Evolutionary conservation across 2,113 vertebrate species (phyloP), one percentile per base, ranked within the genome.

Genomic region (Dinomys branickii): DNA sequence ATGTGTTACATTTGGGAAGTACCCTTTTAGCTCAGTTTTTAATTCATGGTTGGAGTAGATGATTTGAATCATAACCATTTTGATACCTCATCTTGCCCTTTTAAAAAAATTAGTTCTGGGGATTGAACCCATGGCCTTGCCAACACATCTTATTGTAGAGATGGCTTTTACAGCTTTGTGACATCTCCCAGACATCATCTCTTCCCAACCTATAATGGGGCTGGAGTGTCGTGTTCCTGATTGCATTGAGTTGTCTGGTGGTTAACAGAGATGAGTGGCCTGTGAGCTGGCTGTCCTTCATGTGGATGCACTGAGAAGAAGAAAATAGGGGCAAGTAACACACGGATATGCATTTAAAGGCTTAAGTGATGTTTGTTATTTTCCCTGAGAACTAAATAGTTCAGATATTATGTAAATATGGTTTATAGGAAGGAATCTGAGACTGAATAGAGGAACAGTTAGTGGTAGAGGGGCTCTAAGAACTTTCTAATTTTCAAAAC

Each of bases 341-440:
- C n/a, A 0, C 10, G 82, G 86, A 54, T 54, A 90, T 88, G 63
- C 85, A 67, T 85, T 83, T 50, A 93, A 89, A 91, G 52, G 24
- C 14, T 88, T 73, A 61, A n/a, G 54, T 84, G 95, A 94, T 82
- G 88, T 77, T 97, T 97, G 89, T 97, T 96, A 91, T 97, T 97
- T 96, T 97, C 71, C 86, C 95, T 97, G 85, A 97, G 81, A 94
- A 91, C 30, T 77, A 88, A 86, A 90, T 83, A 26, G 38, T 82
- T 65, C 95, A 94, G 89, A 33, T 63, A 33, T 14, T 94, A 85
- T 77, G 90, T 82, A 95, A 85, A 73, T 5, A 5, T 30, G 83
- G 78, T 89, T 88, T 85, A 82, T 59, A 44, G 38, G 82, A 30
- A 95, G 12, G 50, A 58, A 69, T 90, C 1, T 69, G 65, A 73